Evolutionary conservation across 2,797 vertebrate species (phyloP).

Genomic region (Miichthys miiuy): DNA sequence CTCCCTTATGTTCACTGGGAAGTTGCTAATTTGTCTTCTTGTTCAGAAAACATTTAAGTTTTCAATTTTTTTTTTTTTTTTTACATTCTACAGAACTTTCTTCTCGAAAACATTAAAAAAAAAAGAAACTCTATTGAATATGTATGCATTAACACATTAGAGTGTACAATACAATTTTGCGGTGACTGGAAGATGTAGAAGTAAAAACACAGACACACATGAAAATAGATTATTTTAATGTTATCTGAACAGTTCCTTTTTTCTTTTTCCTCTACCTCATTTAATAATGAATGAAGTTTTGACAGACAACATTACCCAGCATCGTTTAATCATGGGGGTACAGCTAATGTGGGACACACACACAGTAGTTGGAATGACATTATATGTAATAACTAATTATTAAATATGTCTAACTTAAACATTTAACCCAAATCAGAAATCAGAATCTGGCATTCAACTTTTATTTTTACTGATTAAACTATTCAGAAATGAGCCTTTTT

Average conservation of each 20-base stretch:
- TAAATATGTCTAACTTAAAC: neutral
- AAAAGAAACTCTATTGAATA: neutral
- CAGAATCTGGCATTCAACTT: no score
- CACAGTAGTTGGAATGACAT: neutral
- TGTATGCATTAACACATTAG: neutral
- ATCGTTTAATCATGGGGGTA: conserved; percentile 32
- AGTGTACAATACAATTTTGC: neutral
- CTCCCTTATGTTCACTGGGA: no score
- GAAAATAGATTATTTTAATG: neutral
- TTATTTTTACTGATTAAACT: no score
- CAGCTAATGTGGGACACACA: conserved; percentile 8
- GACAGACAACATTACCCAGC: conserved; percentile 47
- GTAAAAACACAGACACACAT: neutral
- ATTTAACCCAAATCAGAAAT: neutral
- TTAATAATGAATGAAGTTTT: conserved; percentile 68
- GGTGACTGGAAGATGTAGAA: neutral
- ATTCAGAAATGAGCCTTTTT: no score
- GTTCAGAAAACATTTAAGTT: no score
- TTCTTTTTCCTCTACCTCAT: conserved; percentile 17
- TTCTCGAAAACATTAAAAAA: neutral
- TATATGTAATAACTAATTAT: neutral
- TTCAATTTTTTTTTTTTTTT: no score
- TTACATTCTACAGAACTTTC: neutral
- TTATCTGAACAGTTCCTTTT: neutral
- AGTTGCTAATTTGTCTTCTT: no score